Percentiles rank a stretch among this genome's conserved stretches.
These are phyloP conservation scores for Melipona quadrifasciata DNA, from an alignment of 1,140 invertebrate species.

Conservation along the genomic window DNA sequence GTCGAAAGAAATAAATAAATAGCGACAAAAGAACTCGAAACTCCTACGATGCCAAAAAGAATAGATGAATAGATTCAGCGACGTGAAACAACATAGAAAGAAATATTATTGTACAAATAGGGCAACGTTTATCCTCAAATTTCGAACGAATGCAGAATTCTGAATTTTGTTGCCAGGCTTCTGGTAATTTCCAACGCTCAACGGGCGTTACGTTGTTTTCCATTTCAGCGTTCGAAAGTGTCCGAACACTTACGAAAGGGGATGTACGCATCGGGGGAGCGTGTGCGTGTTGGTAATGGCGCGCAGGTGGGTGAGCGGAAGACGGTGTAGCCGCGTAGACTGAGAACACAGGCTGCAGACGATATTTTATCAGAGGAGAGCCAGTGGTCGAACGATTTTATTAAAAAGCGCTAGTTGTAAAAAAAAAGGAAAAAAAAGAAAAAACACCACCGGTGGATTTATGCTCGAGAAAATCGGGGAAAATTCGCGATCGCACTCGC, in stretches of 20 bases:
- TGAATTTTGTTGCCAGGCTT: too few species aligned
- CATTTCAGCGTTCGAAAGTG: too few species aligned
- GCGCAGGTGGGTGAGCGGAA: constrained; percentile 6
- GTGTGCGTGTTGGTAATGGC: not conserved
- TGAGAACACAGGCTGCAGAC: constrained; percentile 7
- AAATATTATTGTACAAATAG: too few species aligned
- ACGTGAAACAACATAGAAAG: too few species aligned
- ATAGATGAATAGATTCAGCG: too few species aligned
- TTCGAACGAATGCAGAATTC: not conserved
- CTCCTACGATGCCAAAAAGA: too few species aligned
- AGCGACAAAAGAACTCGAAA: too few species aligned
- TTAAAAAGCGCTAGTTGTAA: constrained; percentile 38
- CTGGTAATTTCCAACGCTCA: too few species aligned
- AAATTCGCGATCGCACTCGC: not conserved
- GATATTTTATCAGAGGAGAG: constrained; percentile 47
- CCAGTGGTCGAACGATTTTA: constrained; percentile 30
- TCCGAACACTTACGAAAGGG: too few species aligned
- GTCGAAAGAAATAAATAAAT: too few species aligned
- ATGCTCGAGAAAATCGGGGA: constrained; percentile 54
- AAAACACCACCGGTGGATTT: constrained; percentile 51
- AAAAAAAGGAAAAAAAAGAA: not conserved
- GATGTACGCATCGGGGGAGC: too few species aligned
- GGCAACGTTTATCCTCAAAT: not conserved
- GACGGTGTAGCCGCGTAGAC: not conserved
- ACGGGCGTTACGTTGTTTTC: not conserved